phyloP scores from a whole-genome alignment of 2,113 vertebrate genomes.

The Platysternon megacephalum region DNA sequence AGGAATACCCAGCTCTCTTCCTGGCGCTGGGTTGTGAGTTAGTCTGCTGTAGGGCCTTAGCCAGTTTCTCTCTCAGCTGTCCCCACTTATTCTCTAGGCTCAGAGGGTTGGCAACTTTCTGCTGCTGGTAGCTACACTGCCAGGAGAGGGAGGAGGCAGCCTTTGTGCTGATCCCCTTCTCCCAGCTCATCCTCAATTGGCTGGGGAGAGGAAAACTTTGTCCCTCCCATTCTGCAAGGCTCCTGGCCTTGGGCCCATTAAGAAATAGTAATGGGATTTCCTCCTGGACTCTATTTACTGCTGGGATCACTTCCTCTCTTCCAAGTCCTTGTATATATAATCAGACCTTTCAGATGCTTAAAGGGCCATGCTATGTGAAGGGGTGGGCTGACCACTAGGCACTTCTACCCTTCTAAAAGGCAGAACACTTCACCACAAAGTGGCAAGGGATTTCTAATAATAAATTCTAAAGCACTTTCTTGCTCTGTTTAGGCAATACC shows the following conservation, averaged over 20 bases:
- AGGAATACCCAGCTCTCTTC: too few relatives aligned
- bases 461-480: background rate
- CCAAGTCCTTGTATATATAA: background rate
- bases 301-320: background rate
- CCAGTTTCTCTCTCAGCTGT: background rate
- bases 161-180: background rate
- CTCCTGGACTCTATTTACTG: background rate
- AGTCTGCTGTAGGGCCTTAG: background rate
- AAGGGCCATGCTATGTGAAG: background rate
- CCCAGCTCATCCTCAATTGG: background rate
- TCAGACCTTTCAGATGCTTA: background rate
- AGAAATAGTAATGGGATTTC: background rate
- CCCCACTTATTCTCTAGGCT: background rate
- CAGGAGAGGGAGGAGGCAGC: background rate
- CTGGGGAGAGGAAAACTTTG: background rate
- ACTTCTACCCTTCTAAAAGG: background rate
- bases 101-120: background rate
- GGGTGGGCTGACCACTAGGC: background rate
- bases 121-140: background rate
- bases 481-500: fast-evolving
- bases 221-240: background rate
- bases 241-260: background rate
- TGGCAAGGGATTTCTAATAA: background rate
- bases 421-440: background rate
- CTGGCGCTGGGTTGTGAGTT: background rate